A percentile compares a stretch with the other conserved stretches of the same genome.
Evolutionary conservation across 53 echinoderm and acorn worm genomes (phyloP).

Genomic region (Holothuria leucospilota): DNA sequence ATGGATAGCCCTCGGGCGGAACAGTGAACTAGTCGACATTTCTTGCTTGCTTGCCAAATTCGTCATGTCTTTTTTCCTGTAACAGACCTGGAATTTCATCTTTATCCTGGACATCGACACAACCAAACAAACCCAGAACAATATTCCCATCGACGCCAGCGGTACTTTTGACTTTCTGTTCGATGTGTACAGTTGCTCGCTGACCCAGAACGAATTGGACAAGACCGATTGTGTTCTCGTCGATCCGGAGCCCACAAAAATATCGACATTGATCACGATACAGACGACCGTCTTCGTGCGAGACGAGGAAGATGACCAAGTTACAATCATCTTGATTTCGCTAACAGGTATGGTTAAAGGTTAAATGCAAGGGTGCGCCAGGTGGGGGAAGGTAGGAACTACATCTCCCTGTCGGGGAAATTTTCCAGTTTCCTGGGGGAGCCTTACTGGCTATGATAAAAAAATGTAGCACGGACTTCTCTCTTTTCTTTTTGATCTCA

Average conservation of each 20-base stretch:
- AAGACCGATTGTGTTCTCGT: conserved; percentile 10
- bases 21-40: too few relatives aligned
- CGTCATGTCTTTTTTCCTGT: not conserved
- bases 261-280: conserved; percentile 78
- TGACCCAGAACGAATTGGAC: conserved; percentile 25
- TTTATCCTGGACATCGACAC: conserved; percentile 70
- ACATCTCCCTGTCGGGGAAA: too few relatives aligned
- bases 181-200: conserved; percentile 54
- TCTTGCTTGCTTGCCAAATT: too few relatives aligned
- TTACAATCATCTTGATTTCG: conserved; percentile 70
- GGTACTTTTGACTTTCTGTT: conserved; percentile 76
- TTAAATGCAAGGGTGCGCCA: too few relatives aligned
- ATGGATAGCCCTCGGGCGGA: too few relatives aligned
- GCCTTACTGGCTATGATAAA: too few relatives aligned
- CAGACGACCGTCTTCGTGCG: conserved; percentile 76
- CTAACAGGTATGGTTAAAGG: conserved; percentile 59
- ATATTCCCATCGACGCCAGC: conserved; percentile 74
- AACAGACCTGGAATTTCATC: conserved; percentile 78
- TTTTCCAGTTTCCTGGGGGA: too few relatives aligned
- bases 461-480: too few relatives aligned
- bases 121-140: conserved; percentile 55
- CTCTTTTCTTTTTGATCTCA: too few relatives aligned
- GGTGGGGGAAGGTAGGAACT: too few relatives aligned
- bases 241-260: conserved; percentile 53
- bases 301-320: conserved; percentile 72